These are phyloP conservation scores for Meloidogyne exigua DNA, from an alignment of 1,140 invertebrate genomes.

Conservation along the genomic window DNA sequence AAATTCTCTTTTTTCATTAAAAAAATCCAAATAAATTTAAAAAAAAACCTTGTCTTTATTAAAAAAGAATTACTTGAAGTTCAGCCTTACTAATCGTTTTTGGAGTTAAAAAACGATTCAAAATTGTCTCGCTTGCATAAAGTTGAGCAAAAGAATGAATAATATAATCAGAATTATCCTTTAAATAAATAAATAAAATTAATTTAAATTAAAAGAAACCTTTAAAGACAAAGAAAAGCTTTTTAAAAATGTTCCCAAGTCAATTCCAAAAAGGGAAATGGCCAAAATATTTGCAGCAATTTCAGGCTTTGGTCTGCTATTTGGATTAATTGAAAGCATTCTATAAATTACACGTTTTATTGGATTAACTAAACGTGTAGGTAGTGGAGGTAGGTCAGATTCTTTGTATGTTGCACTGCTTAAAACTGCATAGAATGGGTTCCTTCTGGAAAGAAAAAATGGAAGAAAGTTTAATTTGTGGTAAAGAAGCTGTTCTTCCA, in stretches of 20 bases:
- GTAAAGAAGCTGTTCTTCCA: no score
- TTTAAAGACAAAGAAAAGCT: conserved; percentile 4
- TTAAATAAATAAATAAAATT: conserved; percentile 10
- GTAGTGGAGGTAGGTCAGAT: conserved; percentile 40
- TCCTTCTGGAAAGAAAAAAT: conserved; percentile 39
- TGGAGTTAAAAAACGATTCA: conserved; percentile 26
- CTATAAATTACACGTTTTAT: conserved; percentile 37
- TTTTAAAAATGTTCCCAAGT: conserved; percentile 15
- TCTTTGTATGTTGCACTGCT: conserved; percentile 40
- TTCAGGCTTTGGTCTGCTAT: conserved; percentile 32
- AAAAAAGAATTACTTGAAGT: conserved; percentile 33
- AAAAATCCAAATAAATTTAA: no score
- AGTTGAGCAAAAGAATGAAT: conserved; percentile 31
- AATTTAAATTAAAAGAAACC: not conserved
- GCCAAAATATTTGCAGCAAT: conserved; percentile 48
- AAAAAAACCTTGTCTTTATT: no score
- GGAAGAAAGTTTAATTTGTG: not conserved
- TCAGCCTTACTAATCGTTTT: conserved; percentile 37
- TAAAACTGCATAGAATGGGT: conserved; percentile 43
- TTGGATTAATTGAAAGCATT: conserved; percentile 41
- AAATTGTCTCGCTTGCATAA: conserved; percentile 50
- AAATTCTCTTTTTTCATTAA: no score
- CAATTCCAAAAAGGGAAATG: conserved; percentile 43
- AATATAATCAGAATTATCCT: conserved; percentile 27
- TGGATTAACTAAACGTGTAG: conserved; percentile 26